Percentiles rank a stretch among this genome's conserved stretches.
Conservation (phyloP, 2,888 invertebrate genomes). For the Amaurobius ferox region DNA sequence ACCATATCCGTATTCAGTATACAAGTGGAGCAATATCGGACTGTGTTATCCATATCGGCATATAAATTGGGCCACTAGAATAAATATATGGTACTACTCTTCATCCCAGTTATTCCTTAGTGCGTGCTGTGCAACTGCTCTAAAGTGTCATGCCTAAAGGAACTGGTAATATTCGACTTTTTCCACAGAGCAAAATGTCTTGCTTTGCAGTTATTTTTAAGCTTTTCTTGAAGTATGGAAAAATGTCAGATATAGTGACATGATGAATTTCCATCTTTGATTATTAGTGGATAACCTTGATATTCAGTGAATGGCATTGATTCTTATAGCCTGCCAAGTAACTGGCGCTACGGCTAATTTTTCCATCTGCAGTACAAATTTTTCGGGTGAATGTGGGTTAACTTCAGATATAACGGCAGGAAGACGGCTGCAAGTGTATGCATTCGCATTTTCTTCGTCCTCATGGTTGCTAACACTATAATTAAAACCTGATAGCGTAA, state of each 20-base stretch:
- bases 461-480: background rate
- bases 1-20: background rate
- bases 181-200: background rate
- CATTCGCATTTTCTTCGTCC: background rate
- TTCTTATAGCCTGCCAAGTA: too few relatives aligned
- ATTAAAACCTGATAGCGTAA: background rate
- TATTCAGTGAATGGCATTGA: too few relatives aligned
- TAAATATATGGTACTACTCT: background rate
- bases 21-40: background rate
- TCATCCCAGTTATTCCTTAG: background rate
- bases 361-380: background rate
- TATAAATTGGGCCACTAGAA: background rate
- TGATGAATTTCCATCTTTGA: background rate
- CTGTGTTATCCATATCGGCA: background rate
- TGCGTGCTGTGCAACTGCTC: background rate
- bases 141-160: background rate
- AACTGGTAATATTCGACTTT: background rate
- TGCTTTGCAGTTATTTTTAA: background rate
- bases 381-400: background rate
- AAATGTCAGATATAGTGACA: background rate
- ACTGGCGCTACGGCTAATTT: background rate
- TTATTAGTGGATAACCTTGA: too few relatives aligned
- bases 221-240: background rate
- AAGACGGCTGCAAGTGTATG: background rate
- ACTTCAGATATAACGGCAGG: background rate